Evolutionary conservation across 2,113 vertebrate species (phyloP), one percentile per base, ranked within the genome.

Genomic region (Entosphenus tridentatus): DNA sequence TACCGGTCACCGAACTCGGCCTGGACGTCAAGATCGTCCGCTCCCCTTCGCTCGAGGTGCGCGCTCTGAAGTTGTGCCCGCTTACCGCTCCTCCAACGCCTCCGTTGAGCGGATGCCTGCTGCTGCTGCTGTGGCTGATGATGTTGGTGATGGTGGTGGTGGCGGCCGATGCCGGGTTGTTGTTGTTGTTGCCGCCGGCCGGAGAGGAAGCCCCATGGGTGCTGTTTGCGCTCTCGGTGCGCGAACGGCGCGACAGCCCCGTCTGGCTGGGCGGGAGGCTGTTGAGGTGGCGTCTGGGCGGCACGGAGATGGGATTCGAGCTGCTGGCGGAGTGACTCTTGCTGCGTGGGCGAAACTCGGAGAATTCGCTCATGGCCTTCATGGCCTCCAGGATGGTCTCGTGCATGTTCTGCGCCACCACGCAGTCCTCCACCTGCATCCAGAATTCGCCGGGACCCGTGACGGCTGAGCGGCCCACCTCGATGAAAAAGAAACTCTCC

Each of bases 341-440:
- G 78, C 92, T 97, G 74, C 92, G 86, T 67, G 92, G 91, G 10
- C 92, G 84, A 76, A 95, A 95, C 72, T 95, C 91, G 67, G 84
- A 87, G 70, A 90, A 82, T 82, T 96, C 92, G 78, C 92, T 93
- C 80, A 97, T 86, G 3, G 91, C 89, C 76, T 87, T 91, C 92
- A 97, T 97, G 7, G 89, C 90, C 76, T 93, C 92, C 74, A 97
- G 72, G 70, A 96, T 91, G 55, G 92, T 97, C 77, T 97, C 92
- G 70, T 97, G 92, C 73, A 97, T 97, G 76, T 87, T 93, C 72
- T 96, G 92, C n/a, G 92, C 92, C 75, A 97, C 92, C 74, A 97
- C 92, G 0, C 87, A 86, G 77, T 97, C 92, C 58, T 96, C 92
- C 0, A 87, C 89, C 75, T 97, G 92, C 92, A 97, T 96, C 92